Conservation (phyloP, 2,113 vertebrate species). For the Electrona antarctica region DNA sequence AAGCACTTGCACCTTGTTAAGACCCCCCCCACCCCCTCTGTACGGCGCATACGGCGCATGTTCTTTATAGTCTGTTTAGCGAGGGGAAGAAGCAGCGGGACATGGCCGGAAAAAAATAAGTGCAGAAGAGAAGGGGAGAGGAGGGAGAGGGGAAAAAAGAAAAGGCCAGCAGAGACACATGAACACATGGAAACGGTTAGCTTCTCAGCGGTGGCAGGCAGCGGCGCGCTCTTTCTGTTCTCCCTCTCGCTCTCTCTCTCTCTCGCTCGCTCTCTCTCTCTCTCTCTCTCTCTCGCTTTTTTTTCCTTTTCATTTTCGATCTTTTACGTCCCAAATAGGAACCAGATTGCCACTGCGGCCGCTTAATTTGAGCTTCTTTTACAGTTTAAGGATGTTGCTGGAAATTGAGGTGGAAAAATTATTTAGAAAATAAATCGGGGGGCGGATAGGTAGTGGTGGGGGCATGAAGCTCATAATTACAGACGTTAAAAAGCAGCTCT, state of each 20-base stretch:
- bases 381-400: constrained; percentile 76
- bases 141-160: constrained; percentile 30
- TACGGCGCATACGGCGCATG: constrained; percentile 21
- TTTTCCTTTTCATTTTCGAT: constrained; percentile 70
- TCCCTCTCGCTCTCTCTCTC: constrained; percentile 32
- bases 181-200: constrained; percentile 80
- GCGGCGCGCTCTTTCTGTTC: constrained; percentile 64
- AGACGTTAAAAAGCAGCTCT: constrained; percentile 59
- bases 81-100: constrained; percentile 80
- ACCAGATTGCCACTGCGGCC: constrained; percentile 77
- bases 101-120: constrained; percentile 49
- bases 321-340: constrained; percentile 80
- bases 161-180: constrained; percentile 59
- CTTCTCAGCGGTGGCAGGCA: constrained; percentile 73
- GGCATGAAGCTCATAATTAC: constrained; percentile 74
- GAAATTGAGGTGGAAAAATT: constrained; percentile 76
- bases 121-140: constrained; percentile 34
- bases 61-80: constrained; percentile 78
- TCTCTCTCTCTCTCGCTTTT: background rate
- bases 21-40: constrained; percentile 59
- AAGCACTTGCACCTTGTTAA: constrained; percentile 67
- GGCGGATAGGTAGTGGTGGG: constrained; percentile 54
- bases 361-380: constrained; percentile 72
- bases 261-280: constrained; percentile 36
- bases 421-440: constrained; percentile 52